Percentiles rank a stretch among this genome's conserved stretches.
phyloP scores from a whole-genome alignment of 2,113 vertebrate genomes.

The Xyliphius kryptos region DNA sequence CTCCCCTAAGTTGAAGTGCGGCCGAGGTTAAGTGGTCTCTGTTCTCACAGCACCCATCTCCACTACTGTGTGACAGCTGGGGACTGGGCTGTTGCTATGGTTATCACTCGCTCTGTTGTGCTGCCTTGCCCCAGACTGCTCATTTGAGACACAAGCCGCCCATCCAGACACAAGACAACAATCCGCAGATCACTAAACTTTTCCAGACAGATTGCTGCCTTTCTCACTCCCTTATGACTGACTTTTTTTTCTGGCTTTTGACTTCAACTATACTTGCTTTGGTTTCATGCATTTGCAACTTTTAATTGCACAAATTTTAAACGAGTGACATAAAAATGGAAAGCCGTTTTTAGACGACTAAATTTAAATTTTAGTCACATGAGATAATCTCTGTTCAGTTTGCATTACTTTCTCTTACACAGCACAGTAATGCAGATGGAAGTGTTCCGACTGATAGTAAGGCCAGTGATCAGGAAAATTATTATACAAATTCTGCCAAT shows the following conservation, averaged over 20 bases:
- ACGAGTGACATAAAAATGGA: constrained; percentile 60
- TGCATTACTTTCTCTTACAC: constrained; percentile 61
- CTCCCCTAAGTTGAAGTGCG: constrained; percentile 70
- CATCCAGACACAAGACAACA: constrained; percentile 41
- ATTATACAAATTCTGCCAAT: constrained; percentile 71
- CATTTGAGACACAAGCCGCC: constrained; percentile 54
- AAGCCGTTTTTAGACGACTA: constrained; percentile 64
- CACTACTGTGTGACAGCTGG: constrained; percentile 55
- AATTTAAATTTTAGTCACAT: constrained; percentile 59
- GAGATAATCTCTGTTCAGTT: constrained; percentile 61
- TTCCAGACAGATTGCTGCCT: constrained; percentile 19
- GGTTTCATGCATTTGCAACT: constrained; percentile 54
- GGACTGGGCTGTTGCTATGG: constrained; percentile 58
- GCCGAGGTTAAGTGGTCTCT: constrained; percentile 72
- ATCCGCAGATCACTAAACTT: constrained; percentile 40
- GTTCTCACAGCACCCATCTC: constrained; percentile 66
- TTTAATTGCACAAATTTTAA: constrained; percentile 67
- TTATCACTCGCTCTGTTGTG: constrained; percentile 49
- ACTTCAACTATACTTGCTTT: constrained; percentile 34
- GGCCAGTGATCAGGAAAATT: constrained; percentile 74
- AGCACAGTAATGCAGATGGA: constrained; percentile 61
- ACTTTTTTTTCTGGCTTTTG: constrained; percentile 31
- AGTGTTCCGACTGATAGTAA: constrained; percentile 66
- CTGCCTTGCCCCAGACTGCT: constrained; percentile 51
- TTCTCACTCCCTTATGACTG: constrained; percentile 24